These are phyloP conservation scores for Anthrax anthrax DNA, from an alignment of 2,888 invertebrate genomes.

Conservation along the genomic window DNA sequence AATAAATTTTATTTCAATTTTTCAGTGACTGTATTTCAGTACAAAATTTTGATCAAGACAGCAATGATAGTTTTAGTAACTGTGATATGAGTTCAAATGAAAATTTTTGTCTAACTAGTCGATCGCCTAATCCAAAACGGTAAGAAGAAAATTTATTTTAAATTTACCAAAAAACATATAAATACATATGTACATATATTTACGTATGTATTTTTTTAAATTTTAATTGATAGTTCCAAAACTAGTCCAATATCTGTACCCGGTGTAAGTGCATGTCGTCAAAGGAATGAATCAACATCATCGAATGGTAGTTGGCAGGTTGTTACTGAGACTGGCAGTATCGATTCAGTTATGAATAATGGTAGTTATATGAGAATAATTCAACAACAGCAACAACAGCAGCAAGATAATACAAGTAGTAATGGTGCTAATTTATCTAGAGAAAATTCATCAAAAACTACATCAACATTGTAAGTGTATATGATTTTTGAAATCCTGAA, in stretches of 20 bases:
- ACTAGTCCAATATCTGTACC: slow-evolving; percentile 55
- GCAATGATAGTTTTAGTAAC: slow-evolving; percentile 32
- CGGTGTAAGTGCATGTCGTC: slow-evolving; percentile 33
- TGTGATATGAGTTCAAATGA: slow-evolving; percentile 32
- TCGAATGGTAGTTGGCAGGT: slow-evolving; percentile 56
- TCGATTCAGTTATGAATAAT: slow-evolving; percentile 25
- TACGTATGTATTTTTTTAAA: not conserved
- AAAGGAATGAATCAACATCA: slow-evolving; percentile 44
- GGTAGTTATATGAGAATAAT: slow-evolving; percentile 27
- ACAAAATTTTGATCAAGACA: slow-evolving; percentile 22
- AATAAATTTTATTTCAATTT: not conserved
- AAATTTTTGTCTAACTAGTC: slow-evolving; percentile 17
- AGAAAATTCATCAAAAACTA: not conserved
- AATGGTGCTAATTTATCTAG: not conserved
- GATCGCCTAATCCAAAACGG: slow-evolving; percentile 31
- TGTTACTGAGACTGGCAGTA: slow-evolving; percentile 51
- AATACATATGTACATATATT: no score
- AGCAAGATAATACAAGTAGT: not conserved
- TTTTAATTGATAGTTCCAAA: slow-evolving; percentile 19
- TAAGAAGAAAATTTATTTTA: slow-evolving; percentile 10
- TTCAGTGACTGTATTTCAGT: slow-evolving; percentile 20
- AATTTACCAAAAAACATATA: not conserved
- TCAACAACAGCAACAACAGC: no score
- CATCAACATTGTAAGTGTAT: not conserved
- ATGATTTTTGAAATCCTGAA: not conserved